Base-by-base conservation (phyloP, 2,888 invertebrate species). In the Sepioteuthis lessoniana region DNA sequence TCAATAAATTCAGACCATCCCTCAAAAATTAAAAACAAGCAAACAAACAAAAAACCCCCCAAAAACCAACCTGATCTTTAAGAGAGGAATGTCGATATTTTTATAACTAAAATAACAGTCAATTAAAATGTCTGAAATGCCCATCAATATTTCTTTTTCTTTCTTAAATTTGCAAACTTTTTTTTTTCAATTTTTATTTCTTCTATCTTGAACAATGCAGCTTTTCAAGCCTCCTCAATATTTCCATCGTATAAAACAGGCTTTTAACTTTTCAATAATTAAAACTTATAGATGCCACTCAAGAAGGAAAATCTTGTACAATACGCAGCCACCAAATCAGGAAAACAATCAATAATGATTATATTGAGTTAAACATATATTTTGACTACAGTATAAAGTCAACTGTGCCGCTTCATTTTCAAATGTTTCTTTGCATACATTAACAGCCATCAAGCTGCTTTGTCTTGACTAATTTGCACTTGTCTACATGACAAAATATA, bases 191-290 rank as follows among this genome's bases (percentile, higher is more conserved):
- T 19, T 55, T 55, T 25, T 55, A 55, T 55, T 55, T 55, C 5
- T 55, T 55, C 28, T 25, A 7, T 60, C 4, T 35, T 76, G n/a
- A 76, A 35, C 16, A 76, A 25, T n/a, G 16, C n/a, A 16, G 35
- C 76, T 76, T 76, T 35, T 76, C 76, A 76, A 76, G 76, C 76
- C 76, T 76, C 76, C 76, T 76, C 76, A 76, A 76, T 35, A n/a
- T 76, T 76, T 76, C n/a, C n/a, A 76, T 76, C n/a, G n/a, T n/a
- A 76, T 76, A 76, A 76, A 76, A 76, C 35, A 76, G 76, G 76
- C 76, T 76, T 76, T 76, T 76, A 76, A 76, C n/a, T 76, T 76
- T 76, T 76, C 76, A 76, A 76, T 76, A n/a, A 76, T 76, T 76
- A 76, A 35, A 76, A 76, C n/a, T n/a, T n/a, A 76, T 76, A 35